Evolutionary conservation across 1,140 invertebrate species (phyloP), one percentile per base, ranked within the genome.

Genomic region (Lepidurus packardi): DNA sequence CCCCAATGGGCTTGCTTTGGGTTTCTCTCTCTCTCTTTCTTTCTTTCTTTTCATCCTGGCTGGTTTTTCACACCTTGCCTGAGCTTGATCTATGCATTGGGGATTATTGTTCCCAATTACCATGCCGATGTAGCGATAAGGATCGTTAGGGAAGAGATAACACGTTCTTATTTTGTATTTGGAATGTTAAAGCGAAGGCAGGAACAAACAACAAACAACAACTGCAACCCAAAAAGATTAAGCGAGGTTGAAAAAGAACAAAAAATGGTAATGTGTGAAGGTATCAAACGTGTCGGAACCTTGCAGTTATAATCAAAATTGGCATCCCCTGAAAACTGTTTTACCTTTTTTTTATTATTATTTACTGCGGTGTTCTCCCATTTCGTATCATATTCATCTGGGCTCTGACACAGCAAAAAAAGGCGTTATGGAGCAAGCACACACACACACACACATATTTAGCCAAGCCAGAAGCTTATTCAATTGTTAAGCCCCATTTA

Each of bases 371-470:
- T 34, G 3, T 34, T 34, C 34, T 34, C 34, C 34, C 34, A 34
- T 34, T 34, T 34, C 34, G 34, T 34, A 34, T 34, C 34, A 34
- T 65, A 16, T 65, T 16, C 53, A 13, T 65, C 16, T n/a, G 16
- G 4, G 53, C 53, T n/a, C 53, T 65, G 53, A 65, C 53, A n/a
- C 53, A 65, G 53, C 53, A 65, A 65, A 65, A 65, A 47, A 65
- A 21, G 53, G 21, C 16, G 1, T 65, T 16, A 16, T 10, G 21
- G 21, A 65, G 21, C 16, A 65, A 65, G 53, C 45, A n/a, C 53
- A 65, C 53, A 65, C 53, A 65, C 53, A 65, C 53, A 65, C 53
- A n/a, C n/a, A 13, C 4, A 21, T 65, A 65, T 7, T 21, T 21
- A 65, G 53, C 53, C 16, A 65, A 34, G 53, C 16, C 53, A 65